A percentile compares a stretch with the other conserved stretches of the same genome.
These are phyloP conservation scores for Synchiropus splendidus DNA, from an alignment of 2,113 vertebrate genomes.

Conservation along the genomic window DNA sequence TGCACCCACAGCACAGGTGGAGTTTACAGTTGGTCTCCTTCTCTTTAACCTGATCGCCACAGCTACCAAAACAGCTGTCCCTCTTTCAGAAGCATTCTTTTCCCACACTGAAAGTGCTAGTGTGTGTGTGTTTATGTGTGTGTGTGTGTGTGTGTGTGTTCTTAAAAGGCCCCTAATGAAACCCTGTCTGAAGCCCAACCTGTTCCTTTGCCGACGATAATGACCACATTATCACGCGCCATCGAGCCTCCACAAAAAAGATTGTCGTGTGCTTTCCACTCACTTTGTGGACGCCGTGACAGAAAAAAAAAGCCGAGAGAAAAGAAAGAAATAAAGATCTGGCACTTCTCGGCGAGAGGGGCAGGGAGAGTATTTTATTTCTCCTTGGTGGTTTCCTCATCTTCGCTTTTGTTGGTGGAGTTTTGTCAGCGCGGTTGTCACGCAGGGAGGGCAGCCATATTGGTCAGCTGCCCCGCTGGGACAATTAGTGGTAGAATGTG, in stretches of 20 bases:
- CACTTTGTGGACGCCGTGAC: constrained; percentile 68
- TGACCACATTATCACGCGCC: constrained; percentile 96
- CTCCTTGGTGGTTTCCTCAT: constrained; percentile 44
- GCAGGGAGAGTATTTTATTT: constrained; percentile 55
- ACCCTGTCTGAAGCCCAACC: constrained; percentile 93
- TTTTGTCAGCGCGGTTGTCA: constrained; percentile 72
- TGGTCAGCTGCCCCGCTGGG: constrained; percentile 89
- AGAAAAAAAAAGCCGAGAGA: constrained; percentile 42
- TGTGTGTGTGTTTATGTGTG: constrained; percentile 27
- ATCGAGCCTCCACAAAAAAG: constrained; percentile 89
- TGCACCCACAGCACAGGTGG: constrained; percentile 38
- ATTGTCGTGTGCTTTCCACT: constrained; percentile 86
- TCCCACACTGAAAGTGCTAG: constrained; percentile 73
- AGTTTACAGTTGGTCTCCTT: constrained; percentile 56
- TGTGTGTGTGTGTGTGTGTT: constrained; percentile 47
- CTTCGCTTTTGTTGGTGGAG: constrained; percentile 36
- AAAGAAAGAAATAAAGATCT: constrained; percentile 64
- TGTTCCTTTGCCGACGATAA: constrained; percentile 90
- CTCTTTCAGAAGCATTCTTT: constrained; percentile 81
- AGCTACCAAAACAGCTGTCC: constrained; percentile 85
- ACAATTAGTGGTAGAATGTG: constrained; percentile 90
- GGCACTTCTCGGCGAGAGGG: constrained; percentile 71
- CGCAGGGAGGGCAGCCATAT: constrained; percentile 61
- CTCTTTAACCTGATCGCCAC: constrained; percentile 38
- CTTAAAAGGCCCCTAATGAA: constrained; percentile 77